Evolutionary conservation across 1,140 invertebrate genomes (phyloP).

Genomic region (Pristionchus pacificus): DNA sequence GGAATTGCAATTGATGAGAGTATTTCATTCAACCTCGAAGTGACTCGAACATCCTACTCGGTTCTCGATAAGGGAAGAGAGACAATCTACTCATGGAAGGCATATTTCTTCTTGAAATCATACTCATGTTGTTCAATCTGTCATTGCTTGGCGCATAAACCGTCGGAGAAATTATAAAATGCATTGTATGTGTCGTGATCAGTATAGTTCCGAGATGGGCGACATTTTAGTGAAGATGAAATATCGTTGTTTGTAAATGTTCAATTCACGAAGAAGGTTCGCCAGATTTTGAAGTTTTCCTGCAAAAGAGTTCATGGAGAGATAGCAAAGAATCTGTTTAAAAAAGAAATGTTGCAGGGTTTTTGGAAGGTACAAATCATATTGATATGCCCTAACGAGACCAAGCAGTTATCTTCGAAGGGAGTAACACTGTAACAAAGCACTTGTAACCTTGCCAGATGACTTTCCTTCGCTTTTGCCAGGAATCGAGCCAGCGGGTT

Average conservation of each 20-base stretch:
- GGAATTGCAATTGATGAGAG: too few relatives aligned
- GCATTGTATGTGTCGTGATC: too few relatives aligned
- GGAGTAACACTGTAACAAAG: background rate
- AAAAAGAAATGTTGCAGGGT: conserved; percentile 18
- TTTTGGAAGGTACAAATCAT: conserved; percentile 11
- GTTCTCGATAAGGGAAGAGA: too few relatives aligned
- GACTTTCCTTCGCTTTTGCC: conserved; percentile 28
- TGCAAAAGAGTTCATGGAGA: conserved; percentile 1
- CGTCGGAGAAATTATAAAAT: too few relatives aligned
- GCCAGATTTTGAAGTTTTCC: conserved; percentile 72
- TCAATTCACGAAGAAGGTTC: conserved; percentile 75
- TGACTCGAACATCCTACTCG: too few relatives aligned
- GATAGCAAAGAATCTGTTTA: background rate
- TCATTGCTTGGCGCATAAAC: too few relatives aligned
- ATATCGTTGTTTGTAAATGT: conserved; percentile 79
- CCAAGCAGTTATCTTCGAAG: background rate
- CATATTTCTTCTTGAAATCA: too few relatives aligned
- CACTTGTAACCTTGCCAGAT: background rate
- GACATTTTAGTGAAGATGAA: conserved; percentile 99
- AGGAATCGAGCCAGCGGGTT: background rate
- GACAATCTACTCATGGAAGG: too few relatives aligned
- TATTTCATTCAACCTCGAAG: too few relatives aligned
- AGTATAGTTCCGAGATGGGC: too few relatives aligned
- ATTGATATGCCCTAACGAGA: conserved; percentile 6
- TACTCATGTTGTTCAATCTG: too few relatives aligned